phyloP scores from a whole-genome alignment of 2,888 invertebrate genomes.

The Elysia crispata region DNA sequence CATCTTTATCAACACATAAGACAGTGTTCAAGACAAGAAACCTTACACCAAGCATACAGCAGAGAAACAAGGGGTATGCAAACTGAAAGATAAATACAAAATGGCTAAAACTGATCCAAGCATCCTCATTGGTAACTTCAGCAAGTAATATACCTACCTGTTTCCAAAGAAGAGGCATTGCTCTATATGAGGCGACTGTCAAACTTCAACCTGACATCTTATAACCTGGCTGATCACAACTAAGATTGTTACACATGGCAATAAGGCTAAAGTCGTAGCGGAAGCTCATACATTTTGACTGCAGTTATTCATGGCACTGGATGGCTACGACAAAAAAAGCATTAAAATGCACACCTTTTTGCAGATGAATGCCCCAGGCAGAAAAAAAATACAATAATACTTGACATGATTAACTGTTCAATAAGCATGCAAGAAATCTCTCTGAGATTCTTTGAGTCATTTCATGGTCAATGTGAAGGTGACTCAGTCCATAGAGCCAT shows the following conservation, averaged over 20 bases:
- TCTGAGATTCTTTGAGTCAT: constrained; percentile 28
- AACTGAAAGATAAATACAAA: constrained; percentile 12
- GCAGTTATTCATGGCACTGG: neutral
- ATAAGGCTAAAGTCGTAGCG: constrained; percentile 1
- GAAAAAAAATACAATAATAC: constrained; percentile 10
- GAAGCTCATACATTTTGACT: neutral
- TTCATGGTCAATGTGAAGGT: constrained; percentile 20
- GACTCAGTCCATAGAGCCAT: constrained; percentile 28
- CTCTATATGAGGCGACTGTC: constrained; percentile 21
- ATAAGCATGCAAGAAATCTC: constrained; percentile 11
- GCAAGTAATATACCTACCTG: constrained; percentile 19
- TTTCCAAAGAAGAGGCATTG: constrained; percentile 18
- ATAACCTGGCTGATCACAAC: neutral
- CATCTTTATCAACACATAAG: too few species aligned
- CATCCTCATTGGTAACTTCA: neutral
- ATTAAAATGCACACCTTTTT: constrained; percentile 14
- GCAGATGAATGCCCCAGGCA: constrained; percentile 22
- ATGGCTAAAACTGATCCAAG: neutral
- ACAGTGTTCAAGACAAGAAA: neutral
- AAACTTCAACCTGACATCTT: constrained; percentile 25
- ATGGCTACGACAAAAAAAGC: constrained; percentile 2
- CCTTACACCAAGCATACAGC: constrained; percentile 12
- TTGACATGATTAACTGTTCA: neutral
- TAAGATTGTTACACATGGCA: constrained; percentile 24
- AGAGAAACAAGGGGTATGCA: constrained; percentile 1